Evolutionary conservation across 2,797 vertebrate species (phyloP).

Genomic region (Pyrocephalus nanus): DNA sequence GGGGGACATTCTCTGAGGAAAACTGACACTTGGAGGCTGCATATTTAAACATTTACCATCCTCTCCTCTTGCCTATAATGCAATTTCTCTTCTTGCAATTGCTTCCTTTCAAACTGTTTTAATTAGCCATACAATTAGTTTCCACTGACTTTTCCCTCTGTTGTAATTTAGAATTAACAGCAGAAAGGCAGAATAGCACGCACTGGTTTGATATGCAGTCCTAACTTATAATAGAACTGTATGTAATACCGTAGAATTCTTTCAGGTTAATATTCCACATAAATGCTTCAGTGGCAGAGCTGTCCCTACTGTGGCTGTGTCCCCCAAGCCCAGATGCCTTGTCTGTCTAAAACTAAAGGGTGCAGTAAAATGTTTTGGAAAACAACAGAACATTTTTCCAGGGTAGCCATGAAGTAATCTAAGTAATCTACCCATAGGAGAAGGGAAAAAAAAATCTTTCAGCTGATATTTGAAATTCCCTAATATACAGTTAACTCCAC

Average conservation of each 20-base stretch:
- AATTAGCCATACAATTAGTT: constrained; percentile 64
- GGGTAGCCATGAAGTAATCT: background rate
- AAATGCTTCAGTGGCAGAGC: background rate
- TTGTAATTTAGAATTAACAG: constrained; percentile 45
- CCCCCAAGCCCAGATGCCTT: background rate
- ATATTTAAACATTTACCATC: constrained; percentile 64
- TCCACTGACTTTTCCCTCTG: constrained; percentile 45
- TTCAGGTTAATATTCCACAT: background rate
- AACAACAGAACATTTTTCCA: background rate
- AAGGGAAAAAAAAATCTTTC: background rate
- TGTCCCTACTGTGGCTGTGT: accelerated
- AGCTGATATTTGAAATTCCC: background rate
- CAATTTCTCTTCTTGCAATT: constrained; percentile 46
- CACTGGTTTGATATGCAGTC: background rate
- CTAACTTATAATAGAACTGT: background rate
- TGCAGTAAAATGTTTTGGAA: background rate
- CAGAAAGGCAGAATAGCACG: constrained; percentile 8
- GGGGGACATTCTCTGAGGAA: constrained; percentile 49
- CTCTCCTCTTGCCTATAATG: constrained; percentile 22
- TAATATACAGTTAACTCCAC: background rate
- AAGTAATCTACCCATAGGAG: background rate
- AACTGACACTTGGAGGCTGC: constrained; percentile 56
- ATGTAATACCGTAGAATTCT: background rate
- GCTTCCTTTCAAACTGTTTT: constrained; percentile 54
- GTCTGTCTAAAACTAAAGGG: background rate